Conservation (phyloP, 30 jellyfish, hydroid and myxozoan species). For the Pseudorhiza aurosa region DNA sequence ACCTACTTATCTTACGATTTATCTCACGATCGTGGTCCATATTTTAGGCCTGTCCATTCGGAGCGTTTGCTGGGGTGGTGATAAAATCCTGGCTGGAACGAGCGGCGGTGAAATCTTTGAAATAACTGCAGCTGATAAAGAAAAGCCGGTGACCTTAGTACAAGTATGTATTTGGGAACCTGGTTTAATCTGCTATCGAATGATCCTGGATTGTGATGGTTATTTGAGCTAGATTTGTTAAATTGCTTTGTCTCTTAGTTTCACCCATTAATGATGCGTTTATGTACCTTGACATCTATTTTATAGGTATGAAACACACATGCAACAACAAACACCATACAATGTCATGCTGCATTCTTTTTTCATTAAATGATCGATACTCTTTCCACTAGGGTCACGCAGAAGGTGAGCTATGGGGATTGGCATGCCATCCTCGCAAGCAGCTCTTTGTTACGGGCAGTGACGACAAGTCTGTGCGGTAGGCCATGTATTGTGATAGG, state of each 20-base stretch:
- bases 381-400: constrained; percentile 90
- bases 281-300: no score
- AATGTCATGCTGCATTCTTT: no score
- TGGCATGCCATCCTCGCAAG: constrained; percentile 94
- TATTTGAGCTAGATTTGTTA: no score
- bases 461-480: constrained; percentile 94
- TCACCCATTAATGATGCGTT: no score
- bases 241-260: no score
- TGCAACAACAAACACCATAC: no score
- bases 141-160: constrained; percentile 79
- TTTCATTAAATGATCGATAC: not conserved
- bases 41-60: constrained; percentile 83
- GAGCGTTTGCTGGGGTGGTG: constrained; percentile 98
- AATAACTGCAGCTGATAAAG: constrained; percentile 90
- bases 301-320: no score
- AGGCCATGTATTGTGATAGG: not conserved
- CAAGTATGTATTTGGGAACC: constrained; percentile 70
- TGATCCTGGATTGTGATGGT: no score
- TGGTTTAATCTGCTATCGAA: no score
- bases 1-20: no score
- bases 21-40: no score
- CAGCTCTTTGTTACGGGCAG: constrained; percentile 90
- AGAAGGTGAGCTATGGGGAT: constrained; percentile 98
- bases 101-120: constrained; percentile 95
- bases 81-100: constrained; percentile 89